Evolutionary conservation across 2,113 vertebrate species (phyloP), one percentile per base, ranked within the genome.

Genomic region (Hymenochirus boettgeri): DNA sequence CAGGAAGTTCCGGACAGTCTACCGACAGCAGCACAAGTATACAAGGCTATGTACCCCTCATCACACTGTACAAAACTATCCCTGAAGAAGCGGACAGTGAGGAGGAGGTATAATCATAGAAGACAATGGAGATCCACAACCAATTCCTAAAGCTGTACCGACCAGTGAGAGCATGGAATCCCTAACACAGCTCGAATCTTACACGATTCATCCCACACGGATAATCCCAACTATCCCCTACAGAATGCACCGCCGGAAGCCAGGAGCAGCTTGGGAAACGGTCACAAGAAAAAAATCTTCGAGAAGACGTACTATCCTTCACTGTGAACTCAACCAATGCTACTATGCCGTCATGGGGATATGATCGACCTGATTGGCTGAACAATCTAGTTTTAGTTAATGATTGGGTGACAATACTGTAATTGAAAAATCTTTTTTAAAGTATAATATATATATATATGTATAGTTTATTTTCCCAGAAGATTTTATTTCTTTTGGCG

Each of bases 231-330:
- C 81, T 19, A 79, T 69, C 5, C 87, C 88, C 39, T 60, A 42
- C 70, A 85, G 79, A 24, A 79, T 81, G 1, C 75, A 79, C 2
- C 81, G 79, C 51, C n/a, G n/a, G 67, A 31, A 71, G 53, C 62
- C 54, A 78, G 39, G 86, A 89, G 24, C 79, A 22, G 50, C 77
- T 88, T n/a, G 62, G 27, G 27, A 50, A 74, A 61, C 58, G 74
- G 79, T 75, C 57, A 86, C 27, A 77, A 82, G 42, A 79, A 63
- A 0, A 86, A 81, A 46, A 73, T 85, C 0, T 59, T 98, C 70
- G 96, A 99, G 96, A 99, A 76, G 96, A 98, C 0, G 96, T 22
- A 98, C 96, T 1, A 88, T 99, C 53, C 96, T 99, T 71, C 96
- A 0, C 86, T 99, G 60, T 99, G 92, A 42, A 56, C 6, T n/a